Percentiles rank a stretch among this genome's conserved stretches.
Evolutionary conservation across 2,888 invertebrate genomes (phyloP).

Genomic region (Phorcus lineatus): DNA sequence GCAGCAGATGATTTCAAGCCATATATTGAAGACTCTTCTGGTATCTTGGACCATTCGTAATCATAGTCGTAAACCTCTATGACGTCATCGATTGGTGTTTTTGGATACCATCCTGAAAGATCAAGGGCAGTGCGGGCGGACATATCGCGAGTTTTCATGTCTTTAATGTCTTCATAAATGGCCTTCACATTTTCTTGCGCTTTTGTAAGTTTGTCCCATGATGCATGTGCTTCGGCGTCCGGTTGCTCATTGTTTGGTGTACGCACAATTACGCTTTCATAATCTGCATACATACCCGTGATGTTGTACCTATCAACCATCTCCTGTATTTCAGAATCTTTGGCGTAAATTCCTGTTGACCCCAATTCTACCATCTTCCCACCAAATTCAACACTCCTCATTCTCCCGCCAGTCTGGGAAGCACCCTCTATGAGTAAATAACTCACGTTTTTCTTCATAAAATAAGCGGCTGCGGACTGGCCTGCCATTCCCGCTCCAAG

Average conservation of each 20-base stretch:
- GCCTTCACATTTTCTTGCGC: not conserved
- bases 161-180: not conserved
- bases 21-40: not conserved
- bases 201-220: not conserved
- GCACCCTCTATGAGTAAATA: constrained; percentile 39
- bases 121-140: not conserved
- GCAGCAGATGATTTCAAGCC: not conserved
- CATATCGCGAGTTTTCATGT: not conserved
- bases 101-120: not conserved
- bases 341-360: constrained; percentile 37
- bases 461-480: constrained; percentile 37
- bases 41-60: constrained; percentile 5
- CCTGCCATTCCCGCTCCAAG: constrained; percentile 38
- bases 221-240: not conserved
- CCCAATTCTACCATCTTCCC: constrained; percentile 37
- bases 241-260: not conserved
- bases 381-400: constrained; percentile 29
- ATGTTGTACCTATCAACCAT: constrained; percentile 26
- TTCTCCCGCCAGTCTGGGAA: constrained; percentile 37
- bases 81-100: not conserved
- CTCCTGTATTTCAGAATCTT: constrained; percentile 30
- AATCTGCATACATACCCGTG: not conserved
- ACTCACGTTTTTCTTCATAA: constrained; percentile 34
- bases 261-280: not conserved
- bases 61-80: constrained; percentile 1